phyloP scores from a whole-genome alignment of 2,888 invertebrate genomes.

The Cephalotes varians region DNA sequence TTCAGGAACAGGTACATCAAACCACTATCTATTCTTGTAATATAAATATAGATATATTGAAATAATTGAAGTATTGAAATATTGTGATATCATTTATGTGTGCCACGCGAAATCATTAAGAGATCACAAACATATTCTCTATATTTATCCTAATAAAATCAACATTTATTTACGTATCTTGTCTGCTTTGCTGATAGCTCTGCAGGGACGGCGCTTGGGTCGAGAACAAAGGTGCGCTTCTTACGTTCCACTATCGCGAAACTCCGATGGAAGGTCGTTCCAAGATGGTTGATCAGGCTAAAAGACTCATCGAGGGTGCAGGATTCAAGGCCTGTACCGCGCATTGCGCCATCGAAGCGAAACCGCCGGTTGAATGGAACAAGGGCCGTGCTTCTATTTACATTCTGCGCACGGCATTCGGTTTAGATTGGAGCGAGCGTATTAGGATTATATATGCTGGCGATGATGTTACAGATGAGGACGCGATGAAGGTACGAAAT shows the following conservation, averaged over 20 bases:
- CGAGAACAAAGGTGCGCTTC: slow-evolving; percentile 94
- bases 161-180: neutral
- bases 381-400: slow-evolving; percentile 96
- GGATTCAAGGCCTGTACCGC: slow-evolving; percentile 93
- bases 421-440: slow-evolving; percentile 96
- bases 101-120: neutral
- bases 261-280: slow-evolving; percentile 90
- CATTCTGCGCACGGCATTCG: slow-evolving; percentile 95
- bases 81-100: too few relatives aligned
- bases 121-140: too few relatives aligned
- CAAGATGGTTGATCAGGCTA: slow-evolving; percentile 91
- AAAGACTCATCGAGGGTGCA: slow-evolving; percentile 90
- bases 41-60: neutral
- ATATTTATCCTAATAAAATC: neutral
- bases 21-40: neutral
- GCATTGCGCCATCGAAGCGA: slow-evolving; percentile 95
- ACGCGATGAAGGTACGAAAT: slow-evolving; percentile 92
- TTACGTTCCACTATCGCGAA: slow-evolving; percentile 96
- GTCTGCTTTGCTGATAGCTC: slow-evolving; percentile 85
- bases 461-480: slow-evolving; percentile 95
- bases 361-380: slow-evolving; percentile 96
- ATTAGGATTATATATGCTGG: slow-evolving; percentile 96
- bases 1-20: slow-evolving; percentile 91
- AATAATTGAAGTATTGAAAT: too few relatives aligned
- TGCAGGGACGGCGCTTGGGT: slow-evolving; percentile 97